Base-by-base conservation (phyloP, 2,888 invertebrate species). In the Mallateleia sp. region DNA sequence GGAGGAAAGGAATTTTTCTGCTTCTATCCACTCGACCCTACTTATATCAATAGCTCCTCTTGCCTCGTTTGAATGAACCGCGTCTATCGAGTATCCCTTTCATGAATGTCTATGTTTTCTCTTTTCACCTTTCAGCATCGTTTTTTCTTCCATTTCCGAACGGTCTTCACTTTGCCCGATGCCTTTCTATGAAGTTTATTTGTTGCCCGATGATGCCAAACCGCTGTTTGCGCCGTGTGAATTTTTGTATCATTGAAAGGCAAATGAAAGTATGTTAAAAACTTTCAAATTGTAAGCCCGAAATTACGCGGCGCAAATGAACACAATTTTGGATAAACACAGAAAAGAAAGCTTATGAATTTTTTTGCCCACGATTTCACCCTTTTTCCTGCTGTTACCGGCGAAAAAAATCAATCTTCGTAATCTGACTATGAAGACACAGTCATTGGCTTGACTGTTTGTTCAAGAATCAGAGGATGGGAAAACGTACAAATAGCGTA, bases 31-130 rank as follows among this genome's bases (percentile, higher is more conserved):
- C 93, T 94, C 93, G 93, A 94, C 93, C 93, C 93, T 94, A 93
- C 94, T 94, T 94, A 93, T 94, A 93, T 93, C 93, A 93, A 94
- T 94, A 92, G 93, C 93, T 92, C 92, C 92, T 92, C 91, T 92
- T 90, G 91, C 91, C 91, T 93, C 93, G 93, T 93, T 94, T 93
- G 93, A 94, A 94, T 93, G 93, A 94, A 91, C 92, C 92, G 86
- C 89, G 88, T 88, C 89, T 90, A 88, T 89, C 86, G 69, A 85
- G 87, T 88, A 87, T 87, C 79, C 64, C 75, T 74, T 81, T 82
- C 87, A 58, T 62, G 45, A 67, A 47, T 64, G 71, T 67, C 67
- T 87, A 32, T 75, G 74, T 64, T 83, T 69, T 62, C 66, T 58
- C 67, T 75, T 67, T 60, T 71, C 83, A 38, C 45, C 54, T 75